Evolutionary conservation across 2,888 invertebrate genomes (phyloP).

Genomic region (Vesta saturnalis): DNA sequence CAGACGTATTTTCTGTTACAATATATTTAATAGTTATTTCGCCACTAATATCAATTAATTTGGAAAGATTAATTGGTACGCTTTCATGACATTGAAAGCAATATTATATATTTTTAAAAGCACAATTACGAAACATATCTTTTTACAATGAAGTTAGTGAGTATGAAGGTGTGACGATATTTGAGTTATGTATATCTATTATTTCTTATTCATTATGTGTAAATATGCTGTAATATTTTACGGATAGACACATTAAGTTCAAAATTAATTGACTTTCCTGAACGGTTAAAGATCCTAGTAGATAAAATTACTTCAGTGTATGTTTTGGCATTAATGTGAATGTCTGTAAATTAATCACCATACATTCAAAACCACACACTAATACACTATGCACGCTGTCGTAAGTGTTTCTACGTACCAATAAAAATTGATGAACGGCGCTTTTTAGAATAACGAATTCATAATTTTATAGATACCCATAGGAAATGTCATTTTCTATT

Average conservation of each 20-base stretch:
- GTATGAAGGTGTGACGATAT: conserved; percentile 33
- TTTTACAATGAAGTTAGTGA: conserved; percentile 53
- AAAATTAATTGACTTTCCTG: background rate
- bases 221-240: conserved; percentile 25
- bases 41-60: conserved; percentile 46
- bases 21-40: conserved; percentile 40
- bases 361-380: too few species aligned
- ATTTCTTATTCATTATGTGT: conserved; percentile 15
- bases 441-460: too few species aligned
- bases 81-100: conserved; percentile 57
- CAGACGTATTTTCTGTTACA: conserved; percentile 32
- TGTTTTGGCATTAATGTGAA: conserved; percentile 29
- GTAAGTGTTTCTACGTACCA: too few species aligned
- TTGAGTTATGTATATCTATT: background rate
- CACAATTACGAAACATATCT: conserved; percentile 56
- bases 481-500: too few species aligned
- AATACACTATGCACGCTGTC: too few species aligned
- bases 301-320: conserved; percentile 13
- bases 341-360: background rate
- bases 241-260: background rate
- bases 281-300: too few species aligned
- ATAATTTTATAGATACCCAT: too few species aligned
- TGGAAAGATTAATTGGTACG: conserved; percentile 40
- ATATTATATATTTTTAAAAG: conserved; percentile 41
- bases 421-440: too few species aligned